Evolutionary conservation across 2,888 invertebrate species (phyloP).

Genomic region (Drepana falcataria): DNA sequence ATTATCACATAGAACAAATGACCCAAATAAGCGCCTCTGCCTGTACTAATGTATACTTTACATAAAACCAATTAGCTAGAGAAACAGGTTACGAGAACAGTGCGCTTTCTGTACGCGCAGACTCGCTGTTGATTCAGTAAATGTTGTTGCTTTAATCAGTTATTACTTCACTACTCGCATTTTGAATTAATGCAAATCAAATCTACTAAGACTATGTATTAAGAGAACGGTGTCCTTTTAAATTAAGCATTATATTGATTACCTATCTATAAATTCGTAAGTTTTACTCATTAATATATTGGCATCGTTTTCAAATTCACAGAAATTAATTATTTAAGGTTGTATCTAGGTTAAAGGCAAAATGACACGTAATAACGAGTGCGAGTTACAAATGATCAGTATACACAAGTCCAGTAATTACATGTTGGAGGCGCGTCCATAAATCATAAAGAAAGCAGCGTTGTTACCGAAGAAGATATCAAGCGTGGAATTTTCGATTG

Average conservation of each 20-base stretch:
- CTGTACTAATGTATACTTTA: conserved; percentile 6
- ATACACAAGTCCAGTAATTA: conserved; percentile 41
- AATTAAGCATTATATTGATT: no score
- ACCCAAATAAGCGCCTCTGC: conserved; percentile 17
- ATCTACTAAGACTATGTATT: no score
- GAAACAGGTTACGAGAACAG: conserved; percentile 28
- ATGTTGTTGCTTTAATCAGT: conserved; percentile 31
- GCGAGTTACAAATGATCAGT: conserved; percentile 12
- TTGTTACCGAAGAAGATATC: conserved; percentile 63
- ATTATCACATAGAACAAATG: conserved; percentile 7
- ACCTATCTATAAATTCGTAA: background rate
- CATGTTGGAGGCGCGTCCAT: conserved; percentile 36
- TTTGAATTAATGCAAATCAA: background rate
- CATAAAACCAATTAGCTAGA: conserved; percentile 18
- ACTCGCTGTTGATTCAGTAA: conserved; percentile 33
- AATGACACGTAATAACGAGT: background rate
- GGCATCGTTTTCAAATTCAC: background rate
- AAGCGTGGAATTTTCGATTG: conserved; percentile 66
- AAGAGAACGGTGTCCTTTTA: no score
- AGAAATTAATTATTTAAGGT: background rate
- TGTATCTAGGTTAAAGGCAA: background rate
- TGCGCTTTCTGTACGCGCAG: conserved; percentile 19
- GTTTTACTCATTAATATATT: background rate
- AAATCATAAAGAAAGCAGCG: conserved; percentile 69
- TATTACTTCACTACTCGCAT: conserved; percentile 23